Evolutionary conservation across 2,797 vertebrate species (phyloP).

Genomic region (Propithecus perrieri): DNA sequence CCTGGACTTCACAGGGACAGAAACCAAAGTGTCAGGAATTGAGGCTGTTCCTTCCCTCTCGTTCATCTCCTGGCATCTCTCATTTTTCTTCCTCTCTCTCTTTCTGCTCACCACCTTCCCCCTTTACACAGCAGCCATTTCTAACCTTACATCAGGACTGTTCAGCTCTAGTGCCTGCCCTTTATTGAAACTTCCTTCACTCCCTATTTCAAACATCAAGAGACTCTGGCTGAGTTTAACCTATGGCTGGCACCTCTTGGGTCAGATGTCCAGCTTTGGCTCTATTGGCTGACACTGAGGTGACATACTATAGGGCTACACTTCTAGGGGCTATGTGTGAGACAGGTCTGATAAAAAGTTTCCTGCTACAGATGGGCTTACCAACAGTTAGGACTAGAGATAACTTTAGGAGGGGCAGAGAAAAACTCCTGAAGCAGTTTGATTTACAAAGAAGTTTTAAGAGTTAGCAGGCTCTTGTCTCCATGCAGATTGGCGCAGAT

Average conservation of each 20-base stretch:
- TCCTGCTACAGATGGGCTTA: background rate
- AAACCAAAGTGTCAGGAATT: background rate
- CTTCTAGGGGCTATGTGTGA: background rate
- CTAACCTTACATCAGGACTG: background rate
- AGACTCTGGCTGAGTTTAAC: background rate
- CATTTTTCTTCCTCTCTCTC: background rate
- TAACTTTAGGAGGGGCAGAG: background rate
- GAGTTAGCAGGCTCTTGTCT: constrained; percentile 37
- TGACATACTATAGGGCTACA: background rate
- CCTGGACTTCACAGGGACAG: background rate
- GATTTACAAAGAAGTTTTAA: background rate
- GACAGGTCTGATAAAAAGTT: background rate
- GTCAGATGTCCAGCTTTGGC: background rate
- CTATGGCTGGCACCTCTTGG: background rate
- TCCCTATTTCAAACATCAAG: background rate
- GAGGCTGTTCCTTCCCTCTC: background rate
- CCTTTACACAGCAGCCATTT: background rate
- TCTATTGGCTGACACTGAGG: background rate
- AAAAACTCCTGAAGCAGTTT: background rate
- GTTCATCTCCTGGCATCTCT: background rate
- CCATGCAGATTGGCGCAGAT: constrained; percentile 94
- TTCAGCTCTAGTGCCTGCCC: background rate
- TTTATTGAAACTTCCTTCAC: background rate
- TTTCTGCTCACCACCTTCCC: background rate
- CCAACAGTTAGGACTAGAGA: background rate